Evolutionary conservation across 1,140 invertebrate genomes (phyloP), one percentile per base, ranked within the genome.

Genomic region (Temnothorax nylanderi): DNA sequence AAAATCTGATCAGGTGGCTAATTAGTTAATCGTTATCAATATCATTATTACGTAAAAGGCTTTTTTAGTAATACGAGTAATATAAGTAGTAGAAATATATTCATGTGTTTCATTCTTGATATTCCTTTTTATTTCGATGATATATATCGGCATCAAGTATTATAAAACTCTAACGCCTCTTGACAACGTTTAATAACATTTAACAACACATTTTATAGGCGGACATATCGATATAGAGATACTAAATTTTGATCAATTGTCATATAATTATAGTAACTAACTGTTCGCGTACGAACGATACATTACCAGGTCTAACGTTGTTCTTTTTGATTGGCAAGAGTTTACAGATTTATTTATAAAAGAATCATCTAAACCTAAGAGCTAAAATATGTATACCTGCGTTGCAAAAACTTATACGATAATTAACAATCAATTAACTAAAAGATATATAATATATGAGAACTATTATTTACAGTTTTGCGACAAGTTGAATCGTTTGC

Each of bases 401-500:
- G 44, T 77, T 85, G 74, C 72, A 85, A 65, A 80, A 85, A 77
- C 82, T 85, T 85, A 85, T 67, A 78, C 1, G 18, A 75, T 84
- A 84, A 54, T 74, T 74, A 74, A 18, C 69, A 74, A 84, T 84
- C 21, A 26, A 47, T 58, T 60, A 37, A 13, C 21, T 74, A 47
- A 58, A 47, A 8, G 2, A 4, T n/a, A n/a, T n/a, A n/a, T n/a
- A n/a, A 37, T 37, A 47, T 58, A 74, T 16, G 32, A 74, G 18
- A 84, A 34, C 11, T 37, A 82, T 84, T 84, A 62, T 84, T 47
- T 74, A 82, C 67, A 75, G 41, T 60, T 84, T 74, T 37, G n/a
- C 18, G 26, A 37, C 7, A 74, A 56, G 4, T 60, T 41, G n/a
- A 72, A 62, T 56, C 1, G 6, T 72, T 58, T 44, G 62, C n/a